Conservation (phyloP, 2,888 invertebrate species). For the Tetropium fuscum region DNA sequence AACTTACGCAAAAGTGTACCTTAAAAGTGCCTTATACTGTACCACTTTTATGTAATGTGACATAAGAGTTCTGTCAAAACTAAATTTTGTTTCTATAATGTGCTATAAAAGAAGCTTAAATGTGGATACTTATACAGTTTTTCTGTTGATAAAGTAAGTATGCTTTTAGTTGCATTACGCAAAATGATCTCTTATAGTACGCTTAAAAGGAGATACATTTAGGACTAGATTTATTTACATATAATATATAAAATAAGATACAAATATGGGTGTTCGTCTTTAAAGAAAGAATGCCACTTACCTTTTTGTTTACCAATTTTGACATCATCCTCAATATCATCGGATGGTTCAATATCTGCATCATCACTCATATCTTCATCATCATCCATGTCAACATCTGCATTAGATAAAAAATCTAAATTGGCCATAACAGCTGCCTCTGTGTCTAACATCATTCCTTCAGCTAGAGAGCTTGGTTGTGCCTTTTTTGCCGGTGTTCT, state of each 20-base stretch:
- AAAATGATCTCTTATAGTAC: no score
- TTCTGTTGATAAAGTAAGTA: no score
- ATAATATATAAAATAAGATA: background rate
- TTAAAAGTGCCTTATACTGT: no score
- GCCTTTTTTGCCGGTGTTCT: slow-evolving; percentile 74
- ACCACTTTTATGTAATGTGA: no score
- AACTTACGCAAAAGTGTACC: no score
- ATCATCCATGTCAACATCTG: slow-evolving; percentile 90
- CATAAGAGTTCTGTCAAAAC: no score
- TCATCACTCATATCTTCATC: slow-evolving; percentile 84
- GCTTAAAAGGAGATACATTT: no score
- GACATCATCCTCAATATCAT: slow-evolving; percentile 70
- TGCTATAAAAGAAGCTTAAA: no score
- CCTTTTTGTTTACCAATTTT: slow-evolving; percentile 69
- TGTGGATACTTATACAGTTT: no score
- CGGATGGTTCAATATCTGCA: slow-evolving; percentile 76
- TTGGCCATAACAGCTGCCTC: slow-evolving; percentile 96
- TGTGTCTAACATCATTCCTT: slow-evolving; percentile 85
- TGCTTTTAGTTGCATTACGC: no score
- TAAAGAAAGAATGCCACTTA: slow-evolving; percentile 39
- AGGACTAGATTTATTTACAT: background rate
- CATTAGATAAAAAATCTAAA: slow-evolving; percentile 91
- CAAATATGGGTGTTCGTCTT: no score
- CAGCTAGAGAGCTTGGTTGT: slow-evolving; percentile 73
- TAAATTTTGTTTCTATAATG: no score